Evolutionary conservation across 2,113 vertebrate species (phyloP).

Genomic region (Echinops telfairi): DNA sequence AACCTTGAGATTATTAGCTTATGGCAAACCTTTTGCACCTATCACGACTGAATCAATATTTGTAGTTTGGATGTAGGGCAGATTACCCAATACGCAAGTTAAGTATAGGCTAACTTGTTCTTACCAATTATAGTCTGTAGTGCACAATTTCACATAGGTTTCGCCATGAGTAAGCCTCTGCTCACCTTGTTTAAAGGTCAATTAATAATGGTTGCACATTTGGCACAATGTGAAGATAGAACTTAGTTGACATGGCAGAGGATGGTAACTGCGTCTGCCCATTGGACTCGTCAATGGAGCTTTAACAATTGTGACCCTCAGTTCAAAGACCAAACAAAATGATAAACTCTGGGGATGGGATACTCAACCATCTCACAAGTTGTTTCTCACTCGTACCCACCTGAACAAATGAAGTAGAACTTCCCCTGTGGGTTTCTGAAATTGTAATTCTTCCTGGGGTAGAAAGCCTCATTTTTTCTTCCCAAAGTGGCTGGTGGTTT

Average conservation of each 20-base stretch:
- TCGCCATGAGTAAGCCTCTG: background rate
- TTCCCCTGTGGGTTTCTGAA: too few species aligned
- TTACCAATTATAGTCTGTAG: background rate
- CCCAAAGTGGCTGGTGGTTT: too few species aligned
- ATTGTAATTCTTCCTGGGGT: too few species aligned
- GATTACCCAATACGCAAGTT: background rate
- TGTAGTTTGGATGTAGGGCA: background rate
- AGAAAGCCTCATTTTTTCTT: too few species aligned
- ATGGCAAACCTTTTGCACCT: background rate
- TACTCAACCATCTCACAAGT: background rate
- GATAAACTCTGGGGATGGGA: background rate
- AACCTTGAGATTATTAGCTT: background rate
- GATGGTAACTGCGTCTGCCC: background rate
- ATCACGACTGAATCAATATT: background rate
- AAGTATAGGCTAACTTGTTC: background rate
- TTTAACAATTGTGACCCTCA: background rate
- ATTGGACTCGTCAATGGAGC: background rate
- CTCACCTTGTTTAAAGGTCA: background rate
- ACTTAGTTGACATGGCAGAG: background rate
- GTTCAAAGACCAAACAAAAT: background rate
- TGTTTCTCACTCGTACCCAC: too few species aligned
- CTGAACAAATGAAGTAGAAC: too few species aligned
- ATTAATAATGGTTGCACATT: background rate
- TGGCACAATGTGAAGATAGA: slow-evolving; percentile 12
- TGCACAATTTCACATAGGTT: background rate